These are phyloP conservation scores for Sebastolobus alascanus DNA, from an alignment of 2,797 vertebrate genomes.

Conservation along the genomic window DNA sequence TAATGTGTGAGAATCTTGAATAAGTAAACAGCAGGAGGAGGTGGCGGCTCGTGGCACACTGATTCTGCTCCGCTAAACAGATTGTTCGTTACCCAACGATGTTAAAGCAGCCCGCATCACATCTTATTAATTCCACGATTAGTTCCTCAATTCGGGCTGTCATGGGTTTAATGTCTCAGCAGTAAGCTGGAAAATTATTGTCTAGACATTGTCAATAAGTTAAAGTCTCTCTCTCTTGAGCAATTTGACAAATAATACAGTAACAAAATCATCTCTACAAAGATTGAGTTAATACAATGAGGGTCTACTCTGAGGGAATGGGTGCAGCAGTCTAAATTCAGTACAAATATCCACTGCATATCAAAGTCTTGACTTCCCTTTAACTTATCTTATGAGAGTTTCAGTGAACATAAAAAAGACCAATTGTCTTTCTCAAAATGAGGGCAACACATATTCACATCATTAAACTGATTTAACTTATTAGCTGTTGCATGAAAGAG, in stretches of 20 bases:
- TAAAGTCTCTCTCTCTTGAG: constrained; percentile 28
- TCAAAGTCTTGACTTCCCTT: neutral
- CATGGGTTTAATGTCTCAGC: constrained; percentile 60
- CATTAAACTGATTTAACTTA: neutral
- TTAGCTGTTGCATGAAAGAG: neutral
- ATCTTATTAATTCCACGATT: constrained; percentile 70
- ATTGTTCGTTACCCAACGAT: constrained; percentile 47
- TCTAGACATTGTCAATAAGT: constrained; percentile 65
- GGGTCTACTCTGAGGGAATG: neutral
- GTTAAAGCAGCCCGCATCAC: constrained; percentile 55
- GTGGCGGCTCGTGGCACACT: constrained; percentile 25
- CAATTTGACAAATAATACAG: constrained; percentile 29
- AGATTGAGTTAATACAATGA: constrained; percentile 22
- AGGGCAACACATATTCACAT: neutral
- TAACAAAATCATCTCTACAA: constrained; percentile 8
- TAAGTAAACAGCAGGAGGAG: constrained; percentile 56
- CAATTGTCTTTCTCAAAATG: neutral
- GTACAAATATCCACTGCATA: neutral
- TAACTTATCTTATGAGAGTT: neutral
- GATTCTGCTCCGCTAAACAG: constrained; percentile 57
- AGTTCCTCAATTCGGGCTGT: constrained; percentile 56
- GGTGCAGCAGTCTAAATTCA: constrained; percentile 3
- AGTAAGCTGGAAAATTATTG: constrained; percentile 68
- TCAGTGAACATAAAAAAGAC: neutral
- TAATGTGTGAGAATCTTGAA: constrained; percentile 53